phyloP scores from a whole-genome alignment of 2,888 invertebrate species.

The Morpho achilles region DNA sequence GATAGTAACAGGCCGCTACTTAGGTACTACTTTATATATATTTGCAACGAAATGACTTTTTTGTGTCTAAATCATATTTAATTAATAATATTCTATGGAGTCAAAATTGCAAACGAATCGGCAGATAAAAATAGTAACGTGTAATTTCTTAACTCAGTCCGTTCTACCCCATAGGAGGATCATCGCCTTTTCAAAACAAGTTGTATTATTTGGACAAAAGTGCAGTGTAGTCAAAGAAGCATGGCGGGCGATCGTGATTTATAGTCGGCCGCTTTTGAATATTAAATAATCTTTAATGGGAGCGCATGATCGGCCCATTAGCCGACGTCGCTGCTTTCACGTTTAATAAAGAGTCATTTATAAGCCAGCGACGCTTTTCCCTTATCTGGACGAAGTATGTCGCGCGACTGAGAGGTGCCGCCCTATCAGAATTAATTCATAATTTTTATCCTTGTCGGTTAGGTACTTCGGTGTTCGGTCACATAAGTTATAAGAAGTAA shows the following conservation, averaged over 20 bases:
- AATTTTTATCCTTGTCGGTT: slow-evolving; percentile 64
- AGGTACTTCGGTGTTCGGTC: slow-evolving; percentile 19
- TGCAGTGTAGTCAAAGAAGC: slow-evolving; percentile 71
- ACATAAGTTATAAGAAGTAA: not conserved
- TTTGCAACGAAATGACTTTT: no score
- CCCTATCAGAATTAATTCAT: slow-evolving; percentile 76
- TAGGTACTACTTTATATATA: no score
- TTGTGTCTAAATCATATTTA: no score
- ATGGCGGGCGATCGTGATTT: slow-evolving; percentile 76
- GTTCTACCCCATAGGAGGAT: no score
- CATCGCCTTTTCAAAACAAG: slow-evolving; percentile 46
- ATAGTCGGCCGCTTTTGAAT: slow-evolving; percentile 76
- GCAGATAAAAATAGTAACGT: no score
- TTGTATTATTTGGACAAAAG: slow-evolving; percentile 58
- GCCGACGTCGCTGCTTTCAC: slow-evolving; percentile 77
- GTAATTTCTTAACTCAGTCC: no score
- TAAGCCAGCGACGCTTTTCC: slow-evolving; percentile 75
- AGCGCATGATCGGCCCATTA: slow-evolving; percentile 80
- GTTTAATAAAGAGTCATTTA: slow-evolving; percentile 80
- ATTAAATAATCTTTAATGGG: slow-evolving; percentile 80
- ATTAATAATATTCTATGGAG: no score
- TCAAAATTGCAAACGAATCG: no score
- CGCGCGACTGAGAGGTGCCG: slow-evolving; percentile 74
- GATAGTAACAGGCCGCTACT: no score
- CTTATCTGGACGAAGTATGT: slow-evolving; percentile 76